Evolutionary conservation across 2,797 vertebrate species (phyloP).

Genomic region (Varecia variegata): DNA sequence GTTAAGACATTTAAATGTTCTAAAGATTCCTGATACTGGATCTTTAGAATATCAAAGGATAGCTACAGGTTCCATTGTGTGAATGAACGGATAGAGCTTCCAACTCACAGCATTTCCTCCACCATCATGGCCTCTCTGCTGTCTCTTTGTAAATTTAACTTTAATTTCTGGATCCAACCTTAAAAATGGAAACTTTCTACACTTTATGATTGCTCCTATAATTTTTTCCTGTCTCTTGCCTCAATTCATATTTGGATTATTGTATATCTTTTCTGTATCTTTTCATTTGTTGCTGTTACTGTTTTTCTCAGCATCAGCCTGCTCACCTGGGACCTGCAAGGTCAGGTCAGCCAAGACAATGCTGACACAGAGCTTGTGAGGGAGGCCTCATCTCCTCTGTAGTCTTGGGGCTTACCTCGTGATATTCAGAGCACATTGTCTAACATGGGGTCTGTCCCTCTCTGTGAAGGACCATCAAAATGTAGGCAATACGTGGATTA

Average conservation of each 20-base stretch:
- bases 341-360: not conserved
- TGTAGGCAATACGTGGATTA: not conserved
- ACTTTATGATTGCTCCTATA: not conserved
- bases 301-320: not conserved
- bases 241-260: not conserved
- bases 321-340: not conserved
- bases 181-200: not conserved
- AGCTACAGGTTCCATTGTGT: not conserved
- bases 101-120: not conserved
- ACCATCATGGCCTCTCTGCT: not conserved
- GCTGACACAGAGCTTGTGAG: not conserved
- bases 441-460: not conserved
- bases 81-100: not conserved
- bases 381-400: not conserved
- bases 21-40: not conserved
- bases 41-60: not conserved
- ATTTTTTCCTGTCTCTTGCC: not conserved
- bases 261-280: not conserved
- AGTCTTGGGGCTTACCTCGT: not conserved
- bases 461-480: not conserved
- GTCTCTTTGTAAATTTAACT: not conserved
- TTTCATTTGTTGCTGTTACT: not conserved
- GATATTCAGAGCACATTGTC: not conserved
- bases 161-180: not conserved
- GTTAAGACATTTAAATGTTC: not conserved